These are phyloP conservation scores for Xanthostigma xanthostigma DNA, from an alignment of 2,888 invertebrate species.

Conservation along the genomic window DNA sequence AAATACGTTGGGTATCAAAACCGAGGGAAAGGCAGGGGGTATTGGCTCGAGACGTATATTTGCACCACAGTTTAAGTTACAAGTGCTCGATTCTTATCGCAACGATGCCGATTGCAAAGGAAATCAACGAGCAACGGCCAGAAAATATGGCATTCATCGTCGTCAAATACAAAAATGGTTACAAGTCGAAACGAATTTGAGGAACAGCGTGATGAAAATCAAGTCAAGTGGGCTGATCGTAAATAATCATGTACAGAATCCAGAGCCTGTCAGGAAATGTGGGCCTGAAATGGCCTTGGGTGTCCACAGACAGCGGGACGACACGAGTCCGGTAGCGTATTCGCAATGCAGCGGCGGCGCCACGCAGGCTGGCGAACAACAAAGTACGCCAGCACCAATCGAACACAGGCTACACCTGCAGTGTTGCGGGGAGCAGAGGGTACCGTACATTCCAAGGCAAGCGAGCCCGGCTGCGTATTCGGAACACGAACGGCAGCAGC, in stretches of 20 bases:
- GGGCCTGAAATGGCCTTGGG: slow-evolving; percentile 24
- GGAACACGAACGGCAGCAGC: slow-evolving; percentile 13
- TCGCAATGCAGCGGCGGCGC: slow-evolving; percentile 9
- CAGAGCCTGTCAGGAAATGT: slow-evolving; percentile 17
- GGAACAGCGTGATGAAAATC: slow-evolving; percentile 50
- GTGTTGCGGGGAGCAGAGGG: slow-evolving; percentile 1
- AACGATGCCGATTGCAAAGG: slow-evolving; percentile 77
- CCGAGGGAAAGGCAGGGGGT: slow-evolving; percentile 24
- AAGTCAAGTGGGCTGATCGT: slow-evolving; percentile 15
- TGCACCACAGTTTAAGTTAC: slow-evolving; percentile 76
- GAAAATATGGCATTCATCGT: slow-evolving; percentile 80
- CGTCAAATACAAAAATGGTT: slow-evolving; percentile 87
- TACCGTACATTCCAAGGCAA: slow-evolving; percentile 1
- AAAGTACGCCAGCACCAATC: slow-evolving; percentile 1
- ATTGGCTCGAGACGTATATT: slow-evolving; percentile 79
- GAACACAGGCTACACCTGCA: slow-evolving; percentile 3
- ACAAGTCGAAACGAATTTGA: slow-evolving; percentile 65
- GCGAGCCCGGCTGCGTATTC: slow-evolving; percentile 12
- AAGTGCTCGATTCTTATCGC: slow-evolving; percentile 76
- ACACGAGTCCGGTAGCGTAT: slow-evolving; percentile 15
- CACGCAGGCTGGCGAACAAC: slow-evolving; percentile 8
- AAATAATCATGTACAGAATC: slow-evolving; percentile 3
- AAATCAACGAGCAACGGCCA: slow-evolving; percentile 77
- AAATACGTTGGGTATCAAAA: slow-evolving; percentile 16
- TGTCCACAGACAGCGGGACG: slow-evolving; percentile 28